phyloP scores from a whole-genome alignment of 2,888 invertebrate genomes.

The Trichogramma dendrolimi region DNA sequence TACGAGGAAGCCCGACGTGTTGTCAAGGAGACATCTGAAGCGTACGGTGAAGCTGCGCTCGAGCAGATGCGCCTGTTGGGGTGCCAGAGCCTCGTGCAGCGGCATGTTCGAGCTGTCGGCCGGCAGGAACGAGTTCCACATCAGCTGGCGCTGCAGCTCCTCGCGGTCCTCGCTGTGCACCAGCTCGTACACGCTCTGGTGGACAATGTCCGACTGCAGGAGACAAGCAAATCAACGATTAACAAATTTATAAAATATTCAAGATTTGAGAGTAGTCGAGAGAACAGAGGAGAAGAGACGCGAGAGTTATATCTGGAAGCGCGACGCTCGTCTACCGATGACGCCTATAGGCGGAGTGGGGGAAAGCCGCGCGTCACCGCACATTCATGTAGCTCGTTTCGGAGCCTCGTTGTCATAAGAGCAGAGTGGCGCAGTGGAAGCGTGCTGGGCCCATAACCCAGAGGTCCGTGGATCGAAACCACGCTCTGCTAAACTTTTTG shows the following conservation, averaged over 20 bases:
- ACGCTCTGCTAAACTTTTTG: slow-evolving; percentile 40
- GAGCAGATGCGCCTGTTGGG: slow-evolving; percentile 83
- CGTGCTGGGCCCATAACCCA: slow-evolving; percentile 50
- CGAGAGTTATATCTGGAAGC: neutral
- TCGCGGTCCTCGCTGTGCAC: slow-evolving; percentile 99
- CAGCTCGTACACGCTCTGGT: slow-evolving; percentile 97
- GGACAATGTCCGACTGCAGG: slow-evolving; percentile 96
- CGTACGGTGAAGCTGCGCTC: slow-evolving; percentile 97
- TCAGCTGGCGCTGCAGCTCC: slow-evolving; percentile 89
- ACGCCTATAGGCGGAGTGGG: neutral
- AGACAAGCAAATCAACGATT: slow-evolving; percentile 11
- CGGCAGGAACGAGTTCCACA: slow-evolving; percentile 91
- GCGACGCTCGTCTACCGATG: neutral
- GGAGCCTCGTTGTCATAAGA: slow-evolving; percentile 12
- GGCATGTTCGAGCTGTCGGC: slow-evolving; percentile 72
- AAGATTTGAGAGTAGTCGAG: neutral
- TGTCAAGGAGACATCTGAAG: slow-evolving; percentile 97
- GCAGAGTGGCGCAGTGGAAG: slow-evolving; percentile 50
- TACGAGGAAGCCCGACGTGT: slow-evolving; percentile 98
- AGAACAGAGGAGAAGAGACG: neutral
- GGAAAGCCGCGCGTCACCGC: neutral
- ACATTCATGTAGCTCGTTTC: neutral
- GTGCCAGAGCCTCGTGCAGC: slow-evolving; percentile 81
- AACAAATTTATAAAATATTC: neutral
- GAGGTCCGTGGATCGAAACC: slow-evolving; percentile 49